A percentile compares a stretch with the other conserved stretches of the same genome.
Conservation (phyloP, 2,113 vertebrate species). For the Phylloscopus whistleri region DNA sequence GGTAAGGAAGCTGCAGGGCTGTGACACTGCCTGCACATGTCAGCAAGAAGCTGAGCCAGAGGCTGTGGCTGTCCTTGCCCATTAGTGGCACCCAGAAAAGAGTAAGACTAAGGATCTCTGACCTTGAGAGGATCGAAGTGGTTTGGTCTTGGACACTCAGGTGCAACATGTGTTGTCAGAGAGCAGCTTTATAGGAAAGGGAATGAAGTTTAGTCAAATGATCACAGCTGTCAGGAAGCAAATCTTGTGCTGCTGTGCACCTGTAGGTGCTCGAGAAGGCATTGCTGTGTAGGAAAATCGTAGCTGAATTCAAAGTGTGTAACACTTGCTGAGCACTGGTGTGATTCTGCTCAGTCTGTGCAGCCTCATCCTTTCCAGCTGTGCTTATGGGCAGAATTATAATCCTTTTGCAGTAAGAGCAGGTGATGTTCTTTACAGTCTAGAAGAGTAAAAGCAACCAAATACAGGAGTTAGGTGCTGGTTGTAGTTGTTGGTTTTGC, state of each 20-base stretch:
- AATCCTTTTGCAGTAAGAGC: neutral
- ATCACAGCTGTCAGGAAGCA: neutral
- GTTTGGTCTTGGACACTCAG: neutral
- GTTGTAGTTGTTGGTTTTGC: neutral
- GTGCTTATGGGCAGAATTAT: neutral
- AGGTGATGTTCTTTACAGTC: neutral
- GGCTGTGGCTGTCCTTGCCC: neutral
- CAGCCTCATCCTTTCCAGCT: neutral
- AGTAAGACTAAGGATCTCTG: neutral
- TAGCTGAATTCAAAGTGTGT: neutral
- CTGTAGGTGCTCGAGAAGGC: neutral
- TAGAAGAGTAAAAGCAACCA: neutral
- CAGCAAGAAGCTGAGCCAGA: neutral
- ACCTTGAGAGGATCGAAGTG: neutral
- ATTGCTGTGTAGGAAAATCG: neutral
- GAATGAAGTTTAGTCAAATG: neutral
- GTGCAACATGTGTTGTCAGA: accelerated
- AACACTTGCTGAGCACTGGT: neutral
- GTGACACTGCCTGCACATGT: accelerated
- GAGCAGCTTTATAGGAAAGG: neutral
- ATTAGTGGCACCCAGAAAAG: neutral
- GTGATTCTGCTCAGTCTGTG: neutral
- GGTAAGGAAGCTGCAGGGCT: neutral
- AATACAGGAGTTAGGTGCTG: neutral
- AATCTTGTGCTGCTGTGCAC: neutral